Conservation (phyloP, 2,888 invertebrate species). For the Rhagonycha lutea region DNA sequence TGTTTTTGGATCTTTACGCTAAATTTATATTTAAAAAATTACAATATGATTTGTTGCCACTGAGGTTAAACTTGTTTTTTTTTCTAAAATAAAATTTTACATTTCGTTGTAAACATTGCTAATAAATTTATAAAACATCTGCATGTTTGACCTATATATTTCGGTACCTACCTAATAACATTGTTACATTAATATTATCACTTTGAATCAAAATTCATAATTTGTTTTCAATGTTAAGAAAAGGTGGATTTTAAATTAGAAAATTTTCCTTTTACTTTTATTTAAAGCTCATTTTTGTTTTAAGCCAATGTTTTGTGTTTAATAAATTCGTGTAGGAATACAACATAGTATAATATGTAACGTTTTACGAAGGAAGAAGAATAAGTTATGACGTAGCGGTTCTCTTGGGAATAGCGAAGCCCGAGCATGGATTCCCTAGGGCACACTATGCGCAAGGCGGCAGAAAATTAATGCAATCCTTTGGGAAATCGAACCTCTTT, state of each 20-base stretch:
- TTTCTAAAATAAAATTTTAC: not conserved
- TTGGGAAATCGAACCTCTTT: conserved; percentile 66
- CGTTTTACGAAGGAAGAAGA: conserved; percentile 51
- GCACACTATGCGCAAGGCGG: conserved; percentile 76
- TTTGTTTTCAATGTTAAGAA: not conserved
- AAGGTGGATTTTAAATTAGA: not conserved
- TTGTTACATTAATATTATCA: not conserved
- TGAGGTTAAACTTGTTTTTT: not conserved
- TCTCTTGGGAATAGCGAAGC: conserved; percentile 47
- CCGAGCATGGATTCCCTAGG: conserved; percentile 58
- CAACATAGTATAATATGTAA: conserved; percentile 46
- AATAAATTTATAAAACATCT: not conserved
- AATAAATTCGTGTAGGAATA: conserved; percentile 41
- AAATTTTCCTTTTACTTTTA: not conserved
- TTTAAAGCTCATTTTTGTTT: conserved; percentile 20
- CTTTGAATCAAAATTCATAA: not conserved
- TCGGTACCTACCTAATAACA: not conserved
- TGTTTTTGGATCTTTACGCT: conserved; percentile 32
- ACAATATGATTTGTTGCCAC: not conserved
- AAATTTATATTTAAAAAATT: conserved; percentile 19
- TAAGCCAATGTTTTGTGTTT: conserved; percentile 33
- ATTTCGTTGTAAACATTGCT: not conserved
- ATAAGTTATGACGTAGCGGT: conserved; percentile 54
- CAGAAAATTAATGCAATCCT: conserved; percentile 76
- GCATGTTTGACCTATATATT: not conserved